A percentile compares a stretch with the other conserved stretches of the same genome.
Evolutionary conservation across 2,113 vertebrate species (phyloP).

Genomic region (Aramus guarauna): DNA sequence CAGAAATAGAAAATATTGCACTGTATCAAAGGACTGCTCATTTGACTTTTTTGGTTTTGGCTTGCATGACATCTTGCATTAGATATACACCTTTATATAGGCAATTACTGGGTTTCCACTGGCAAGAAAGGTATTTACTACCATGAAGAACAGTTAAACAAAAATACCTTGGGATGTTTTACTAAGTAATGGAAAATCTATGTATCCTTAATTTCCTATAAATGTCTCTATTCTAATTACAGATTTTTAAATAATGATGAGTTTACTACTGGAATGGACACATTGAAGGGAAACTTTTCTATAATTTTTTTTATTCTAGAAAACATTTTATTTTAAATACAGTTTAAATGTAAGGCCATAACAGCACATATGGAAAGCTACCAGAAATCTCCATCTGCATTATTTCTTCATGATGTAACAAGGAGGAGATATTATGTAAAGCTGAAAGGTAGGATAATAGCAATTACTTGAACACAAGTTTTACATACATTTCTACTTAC

Average conservation of each 20-base stretch:
- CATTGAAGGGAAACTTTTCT: neutral
- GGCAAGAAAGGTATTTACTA: neutral
- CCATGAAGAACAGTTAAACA: neutral
- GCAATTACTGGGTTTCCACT: neutral
- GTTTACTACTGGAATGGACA: neutral
- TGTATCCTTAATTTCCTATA: neutral
- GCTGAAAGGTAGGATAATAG: neutral
- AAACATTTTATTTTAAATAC: neutral
- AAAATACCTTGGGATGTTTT: neutral
- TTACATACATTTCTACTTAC: constrained; percentile 73
- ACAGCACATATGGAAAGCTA: neutral
- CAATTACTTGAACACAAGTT: neutral
- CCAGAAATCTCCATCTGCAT: neutral
- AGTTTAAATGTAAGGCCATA: neutral
- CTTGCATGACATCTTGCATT: neutral
- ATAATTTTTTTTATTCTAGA: neutral
- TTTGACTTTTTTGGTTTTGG: neutral
- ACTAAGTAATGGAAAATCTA: neutral
- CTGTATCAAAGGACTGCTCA: neutral
- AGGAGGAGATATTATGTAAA: neutral
- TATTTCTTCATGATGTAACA: neutral
- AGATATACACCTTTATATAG: neutral
- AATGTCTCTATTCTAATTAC: neutral
- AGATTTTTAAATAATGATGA: neutral
- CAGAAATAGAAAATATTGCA: neutral